A percentile compares a stretch with the other conserved stretches of the same genome.
Conservation (phyloP, 2,113 vertebrate genomes). For the Phainopepla nitens region DNA sequence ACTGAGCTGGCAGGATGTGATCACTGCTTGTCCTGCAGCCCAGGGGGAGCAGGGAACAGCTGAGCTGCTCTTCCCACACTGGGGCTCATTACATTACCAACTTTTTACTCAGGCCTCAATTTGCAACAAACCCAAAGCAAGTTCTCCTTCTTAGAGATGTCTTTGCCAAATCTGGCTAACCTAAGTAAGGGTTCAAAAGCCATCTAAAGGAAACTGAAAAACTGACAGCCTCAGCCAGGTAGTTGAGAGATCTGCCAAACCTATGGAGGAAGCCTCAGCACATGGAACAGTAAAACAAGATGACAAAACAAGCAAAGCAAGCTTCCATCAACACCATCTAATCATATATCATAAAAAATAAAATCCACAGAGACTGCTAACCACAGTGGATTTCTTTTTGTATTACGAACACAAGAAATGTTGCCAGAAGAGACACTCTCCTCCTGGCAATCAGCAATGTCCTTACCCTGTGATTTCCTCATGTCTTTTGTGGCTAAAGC, state of each 20-base stretch:
- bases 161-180: neutral
- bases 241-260: neutral
- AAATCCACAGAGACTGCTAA: neutral
- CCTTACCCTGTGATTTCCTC: conserved; percentile 99
- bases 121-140: neutral
- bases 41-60: neutral
- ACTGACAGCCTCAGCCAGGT: neutral
- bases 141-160: neutral
- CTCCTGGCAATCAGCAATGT: neutral
- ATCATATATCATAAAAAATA: neutral
- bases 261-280: neutral
- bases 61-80: neutral
- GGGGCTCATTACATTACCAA: neutral
- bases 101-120: neutral
- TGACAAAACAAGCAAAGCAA: neutral
- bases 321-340: neutral
- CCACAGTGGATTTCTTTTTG: neutral
- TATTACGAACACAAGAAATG: neutral
- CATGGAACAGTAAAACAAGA: neutral
- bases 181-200: neutral
- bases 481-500: conserved; percentile 99
- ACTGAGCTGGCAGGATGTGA: neutral
- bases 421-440: neutral
- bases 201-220: neutral
- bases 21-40: neutral